These are phyloP conservation scores for Mesaphorura yosii DNA, from an alignment of 1,140 invertebrate species.

Conservation along the genomic window DNA sequence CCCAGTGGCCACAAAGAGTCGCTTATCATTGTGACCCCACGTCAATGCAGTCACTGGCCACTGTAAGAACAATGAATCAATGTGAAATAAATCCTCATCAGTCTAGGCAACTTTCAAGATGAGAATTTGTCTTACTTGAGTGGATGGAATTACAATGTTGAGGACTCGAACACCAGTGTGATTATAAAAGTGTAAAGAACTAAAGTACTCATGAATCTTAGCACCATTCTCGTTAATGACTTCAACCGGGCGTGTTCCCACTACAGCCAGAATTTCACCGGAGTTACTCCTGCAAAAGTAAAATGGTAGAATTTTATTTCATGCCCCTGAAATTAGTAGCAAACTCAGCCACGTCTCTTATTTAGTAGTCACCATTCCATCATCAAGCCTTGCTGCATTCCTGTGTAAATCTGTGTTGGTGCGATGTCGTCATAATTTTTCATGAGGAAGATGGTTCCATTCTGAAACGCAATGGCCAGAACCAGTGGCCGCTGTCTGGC, in stretches of 20 bases:
- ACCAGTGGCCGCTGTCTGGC: slow-evolving; percentile 52
- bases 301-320: not conserved
- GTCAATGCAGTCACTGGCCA: slow-evolving; percentile 80
- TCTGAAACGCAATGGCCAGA: slow-evolving; percentile 74
- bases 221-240: slow-evolving; percentile 28
- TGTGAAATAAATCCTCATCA: not conserved
- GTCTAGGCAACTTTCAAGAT: no score
- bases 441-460: slow-evolving; percentile 76
- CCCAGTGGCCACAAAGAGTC: slow-evolving; percentile 86
- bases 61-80: slow-evolving; percentile 39
- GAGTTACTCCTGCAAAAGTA: slow-evolving; percentile 60
- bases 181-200: slow-evolving; percentile 66
- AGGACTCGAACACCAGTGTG: slow-evolving; percentile 60
- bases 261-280: slow-evolving; percentile 77
- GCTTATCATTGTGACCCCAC: slow-evolving; percentile 93
- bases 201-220: slow-evolving; percentile 45
- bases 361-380: no score
- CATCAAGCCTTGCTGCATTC: slow-evolving; percentile 48
- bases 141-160: slow-evolving; percentile 59
- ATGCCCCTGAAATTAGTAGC: no score
- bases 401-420: slow-evolving; percentile 70
- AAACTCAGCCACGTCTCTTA: no score
- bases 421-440: slow-evolving; percentile 85
- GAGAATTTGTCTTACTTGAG: slow-evolving; percentile 44
- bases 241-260: slow-evolving; percentile 50